Percentiles rank a stretch among this genome's conserved stretches.
Evolutionary conservation across 2,888 invertebrate genomes (phyloP).

Genomic region (Gerris lacustris): DNA sequence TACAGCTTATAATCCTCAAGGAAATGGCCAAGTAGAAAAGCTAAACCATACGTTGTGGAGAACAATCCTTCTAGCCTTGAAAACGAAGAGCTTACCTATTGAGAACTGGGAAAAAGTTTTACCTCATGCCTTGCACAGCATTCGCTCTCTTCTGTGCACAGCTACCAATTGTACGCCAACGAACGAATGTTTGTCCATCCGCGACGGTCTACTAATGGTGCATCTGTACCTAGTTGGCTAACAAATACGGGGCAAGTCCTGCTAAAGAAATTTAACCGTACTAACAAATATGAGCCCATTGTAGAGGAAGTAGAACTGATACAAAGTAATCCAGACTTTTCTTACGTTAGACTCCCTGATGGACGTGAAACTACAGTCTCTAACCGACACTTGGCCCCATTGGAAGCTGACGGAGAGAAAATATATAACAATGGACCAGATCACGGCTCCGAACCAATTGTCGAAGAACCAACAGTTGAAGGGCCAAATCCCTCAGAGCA

Average conservation of each 20-base stretch:
- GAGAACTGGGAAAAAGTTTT: conserved; percentile 23
- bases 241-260: conserved; percentile 8
- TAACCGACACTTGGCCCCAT: no score
- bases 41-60: no score
- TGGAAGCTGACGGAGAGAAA: no score
- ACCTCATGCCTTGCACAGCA: conserved; percentile 23
- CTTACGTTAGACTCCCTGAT: conserved; percentile 9
- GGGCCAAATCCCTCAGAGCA: no score
- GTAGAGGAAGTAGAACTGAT: conserved; percentile 27
- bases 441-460: no score
- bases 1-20: no score
- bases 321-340: no score
- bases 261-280: background rate
- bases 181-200: conserved; percentile 21
- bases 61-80: conserved; percentile 21
- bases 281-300: conserved; percentile 24
- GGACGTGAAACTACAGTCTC: no score
- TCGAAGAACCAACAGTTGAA: no score
- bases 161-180: conserved; percentile 25
- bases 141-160: conserved; percentile 25
- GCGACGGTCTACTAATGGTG: conserved; percentile 7
- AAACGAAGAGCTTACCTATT: conserved; percentile 13
- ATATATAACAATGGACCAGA: no score
- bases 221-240: conserved; percentile 10
- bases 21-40: no score